Evolutionary conservation across 2,888 invertebrate species (phyloP), one percentile per base, ranked within the genome.

Genomic region (Elmis aenea): DNA sequence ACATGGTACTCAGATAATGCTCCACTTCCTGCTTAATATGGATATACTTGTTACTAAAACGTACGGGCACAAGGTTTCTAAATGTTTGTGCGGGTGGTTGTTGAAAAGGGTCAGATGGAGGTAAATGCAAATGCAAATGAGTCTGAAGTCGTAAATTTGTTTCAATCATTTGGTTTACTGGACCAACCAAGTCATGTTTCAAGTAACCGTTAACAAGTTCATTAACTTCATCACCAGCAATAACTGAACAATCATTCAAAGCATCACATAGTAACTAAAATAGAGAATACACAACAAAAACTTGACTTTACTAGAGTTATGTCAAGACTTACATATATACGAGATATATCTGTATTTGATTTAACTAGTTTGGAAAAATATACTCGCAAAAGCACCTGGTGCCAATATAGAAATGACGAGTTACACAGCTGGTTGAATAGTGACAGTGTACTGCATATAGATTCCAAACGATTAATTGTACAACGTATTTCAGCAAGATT

Each of bases 111-210:
- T 67, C 61, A n/a, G 57, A 55, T 2, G 79, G 76, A 50, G 83
- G 81, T 13, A 85, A 60, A 55, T 92, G 86, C 21, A 96, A 73
- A 68, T 95, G 94, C 0, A 88, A 81, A 67, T 97, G 93, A 23
- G 91, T 92, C 54, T 92, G 90, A 15, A 96, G 70, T 11, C 99
- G 80, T 31, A 99, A 73, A 65, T 93, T 91, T 0, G 86, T 93
- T 71, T 99, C 99, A 46, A 97, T 83, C 55, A 85, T 81, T 53
- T 85, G 83, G 60, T 92, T 90, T 15, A 92, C 69, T 22, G 83
- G 85, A 48, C 80, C 74, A 14, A 85, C 64, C 26, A 85, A 69
- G 54, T 74, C 72, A 29, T 72, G 72, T 32, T 76, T 70, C 22
- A 83, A 68, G 38, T 73, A 65, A 26, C 59, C 62, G 49, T 65